Evolutionary conservation across 1,140 invertebrate species (phyloP), one percentile per base, ranked within the genome.

Genomic region (Pentalonia nigronervosa): DNA sequence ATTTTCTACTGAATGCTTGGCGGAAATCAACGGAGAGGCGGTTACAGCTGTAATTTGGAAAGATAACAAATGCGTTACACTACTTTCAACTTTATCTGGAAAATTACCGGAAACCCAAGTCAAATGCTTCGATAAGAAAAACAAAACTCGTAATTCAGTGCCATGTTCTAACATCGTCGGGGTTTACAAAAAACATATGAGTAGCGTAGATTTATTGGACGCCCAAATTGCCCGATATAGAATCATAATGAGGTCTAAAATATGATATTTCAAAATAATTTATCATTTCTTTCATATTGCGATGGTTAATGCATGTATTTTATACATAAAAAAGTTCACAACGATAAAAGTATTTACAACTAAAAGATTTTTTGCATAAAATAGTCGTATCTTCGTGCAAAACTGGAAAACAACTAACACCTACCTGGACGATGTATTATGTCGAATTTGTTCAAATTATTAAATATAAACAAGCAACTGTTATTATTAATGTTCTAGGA

Each of bases 121-220:
- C 21, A 83, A 84, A 41, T 36, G 47, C n/a, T 92, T 81, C n/a
- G 76, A 83, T 48, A 92, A 81, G 48, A 67, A 92, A 81, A 92
- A 67, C 34, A 92, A 88, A 88, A 88, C 11, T 48, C 47, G 45
- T 45, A 34, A 83, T 41, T 36, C 81, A 83, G 36, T 83, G 2
- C n/a, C 6, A 36, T 83, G 36, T 83, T 36, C 81, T 7, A 88
- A 50, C 48, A 17, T 88, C 4, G 86, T 88, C 2, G 45, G 25
- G 9, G n/a, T 30, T 50, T 92, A 92, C 45, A 92, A 92, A n/a
- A 41, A 81, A 6, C 91, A 92, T 48, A 84, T 92, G 76, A 76
- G 91, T 83, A 30, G 91, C 8, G 91, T 84, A 25, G 56, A 92
- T 92, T 48, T 92, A 48, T 45, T 92, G n/a, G 67, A 92, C 14